These are phyloP conservation scores for Formica selysi DNA, from an alignment of 1,140 invertebrate genomes.

Conservation along the genomic window DNA sequence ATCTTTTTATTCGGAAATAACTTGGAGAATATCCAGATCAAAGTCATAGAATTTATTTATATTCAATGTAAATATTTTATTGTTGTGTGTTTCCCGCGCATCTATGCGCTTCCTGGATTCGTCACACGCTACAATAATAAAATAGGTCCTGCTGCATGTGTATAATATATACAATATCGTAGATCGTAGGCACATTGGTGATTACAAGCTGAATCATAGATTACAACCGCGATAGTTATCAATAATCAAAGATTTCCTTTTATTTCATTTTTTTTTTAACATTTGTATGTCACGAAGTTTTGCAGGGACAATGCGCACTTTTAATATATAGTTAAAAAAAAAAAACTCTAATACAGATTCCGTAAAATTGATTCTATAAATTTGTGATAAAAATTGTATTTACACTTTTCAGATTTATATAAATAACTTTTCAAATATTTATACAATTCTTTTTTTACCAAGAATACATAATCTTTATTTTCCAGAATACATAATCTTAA, in stretches of 20 bases:
- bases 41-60: not conserved
- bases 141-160: not conserved
- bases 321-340: not conserved
- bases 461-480: not conserved
- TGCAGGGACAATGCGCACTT: not conserved
- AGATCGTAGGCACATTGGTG: not conserved
- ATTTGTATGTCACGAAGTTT: not conserved
- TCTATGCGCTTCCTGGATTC: not conserved
- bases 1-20: slow-evolving; percentile 2
- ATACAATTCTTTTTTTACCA: not conserved
- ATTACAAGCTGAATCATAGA: not conserved
- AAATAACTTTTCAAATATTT: not conserved
- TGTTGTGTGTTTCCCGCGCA: not conserved
- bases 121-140: slow-evolving; percentile 9
- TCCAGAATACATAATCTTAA: not conserved
- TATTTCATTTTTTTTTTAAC: no score
- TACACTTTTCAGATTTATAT: not conserved
- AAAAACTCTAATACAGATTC: not conserved
- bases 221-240: slow-evolving; percentile 2
- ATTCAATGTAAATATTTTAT: not conserved
- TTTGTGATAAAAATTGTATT: not conserved
- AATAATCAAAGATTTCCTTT: not conserved
- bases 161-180: not conserved
- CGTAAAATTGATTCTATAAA: not conserved
- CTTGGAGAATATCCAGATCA: not conserved